phyloP scores from a whole-genome alignment of 2,797 vertebrate species.

The Okamejei kenojei region DNA sequence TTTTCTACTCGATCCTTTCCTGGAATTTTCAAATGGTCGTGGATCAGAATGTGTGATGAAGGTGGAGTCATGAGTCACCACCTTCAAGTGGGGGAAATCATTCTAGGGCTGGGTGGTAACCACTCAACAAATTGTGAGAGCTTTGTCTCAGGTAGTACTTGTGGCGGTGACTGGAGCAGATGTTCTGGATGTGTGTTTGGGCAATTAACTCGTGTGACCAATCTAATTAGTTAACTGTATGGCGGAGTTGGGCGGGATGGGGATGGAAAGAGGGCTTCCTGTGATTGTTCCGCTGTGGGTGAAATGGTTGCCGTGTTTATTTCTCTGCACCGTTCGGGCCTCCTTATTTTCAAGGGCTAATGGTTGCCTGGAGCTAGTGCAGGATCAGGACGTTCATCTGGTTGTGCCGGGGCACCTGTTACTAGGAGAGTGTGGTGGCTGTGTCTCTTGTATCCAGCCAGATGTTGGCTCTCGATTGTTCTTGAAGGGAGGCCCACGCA shows the following conservation, averaged over 20 bases:
- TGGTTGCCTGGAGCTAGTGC: background rate
- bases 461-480: background rate
- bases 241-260: background rate
- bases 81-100: background rate
- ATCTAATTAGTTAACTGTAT: background rate
- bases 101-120: background rate
- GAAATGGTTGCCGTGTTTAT: slow-evolving; percentile 9
- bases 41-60: background rate
- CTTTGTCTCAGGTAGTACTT: background rate
- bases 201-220: background rate
- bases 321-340: background rate
- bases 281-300: background rate
- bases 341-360: background rate
- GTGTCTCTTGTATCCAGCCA: background rate
- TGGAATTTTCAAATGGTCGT: background rate
- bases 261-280: background rate
- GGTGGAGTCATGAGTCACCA: background rate
- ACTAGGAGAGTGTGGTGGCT: background rate
- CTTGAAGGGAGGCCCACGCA: background rate
- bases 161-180: background rate
- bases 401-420: background rate
- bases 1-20: no score
- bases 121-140: background rate
- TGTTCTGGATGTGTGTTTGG: no score
- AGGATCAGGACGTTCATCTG: background rate